phyloP scores from a whole-genome alignment of 30 jellyfish, hydroid and myxozoan genomes.

The Calvadosia cruxmelitensis region DNA sequence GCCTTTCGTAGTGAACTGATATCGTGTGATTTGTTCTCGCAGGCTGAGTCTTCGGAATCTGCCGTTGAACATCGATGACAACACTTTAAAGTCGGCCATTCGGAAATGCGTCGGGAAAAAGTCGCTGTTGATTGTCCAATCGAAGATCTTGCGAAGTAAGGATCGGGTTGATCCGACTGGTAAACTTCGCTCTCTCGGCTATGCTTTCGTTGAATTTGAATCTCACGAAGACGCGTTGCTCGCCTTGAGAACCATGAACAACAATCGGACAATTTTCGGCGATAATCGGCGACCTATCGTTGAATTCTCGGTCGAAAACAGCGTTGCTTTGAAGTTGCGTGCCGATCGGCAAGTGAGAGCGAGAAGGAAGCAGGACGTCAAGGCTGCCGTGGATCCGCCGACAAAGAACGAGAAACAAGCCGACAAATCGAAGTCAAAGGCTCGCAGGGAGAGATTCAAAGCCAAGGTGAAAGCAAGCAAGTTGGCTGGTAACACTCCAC shows the following conservation, averaged over 20 bases:
- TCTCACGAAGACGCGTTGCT: conserved; percentile 69
- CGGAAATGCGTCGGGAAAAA: conserved; percentile 13
- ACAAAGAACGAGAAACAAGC: neutral
- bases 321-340: conserved; percentile 55
- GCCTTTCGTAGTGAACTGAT: too few species aligned
- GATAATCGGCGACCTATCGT: conserved; percentile 72
- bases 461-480: neutral
- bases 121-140: conserved; percentile 21
- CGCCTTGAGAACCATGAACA: conserved; percentile 47
- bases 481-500: neutral
- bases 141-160: conserved; percentile 61
- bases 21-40: neutral
- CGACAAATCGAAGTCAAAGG: neutral
- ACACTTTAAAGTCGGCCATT: conserved; percentile 20
- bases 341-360: neutral
- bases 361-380: neutral
- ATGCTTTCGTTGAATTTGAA: conserved; percentile 67
- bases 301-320: conserved; percentile 83
- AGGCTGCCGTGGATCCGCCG: neutral
- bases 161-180: conserved; percentile 72
- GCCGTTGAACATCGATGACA: conserved; percentile 46
- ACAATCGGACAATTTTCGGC: conserved; percentile 68
- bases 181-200: conserved; percentile 68
- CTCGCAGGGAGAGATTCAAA: conserved; percentile 5
- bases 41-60: conserved; percentile 88